Percentiles rank a stretch among this genome's conserved stretches.
These are phyloP conservation scores for Trachelus iudaicus DNA, from an alignment of 2,888 invertebrate species.

Conservation along the genomic window DNA sequence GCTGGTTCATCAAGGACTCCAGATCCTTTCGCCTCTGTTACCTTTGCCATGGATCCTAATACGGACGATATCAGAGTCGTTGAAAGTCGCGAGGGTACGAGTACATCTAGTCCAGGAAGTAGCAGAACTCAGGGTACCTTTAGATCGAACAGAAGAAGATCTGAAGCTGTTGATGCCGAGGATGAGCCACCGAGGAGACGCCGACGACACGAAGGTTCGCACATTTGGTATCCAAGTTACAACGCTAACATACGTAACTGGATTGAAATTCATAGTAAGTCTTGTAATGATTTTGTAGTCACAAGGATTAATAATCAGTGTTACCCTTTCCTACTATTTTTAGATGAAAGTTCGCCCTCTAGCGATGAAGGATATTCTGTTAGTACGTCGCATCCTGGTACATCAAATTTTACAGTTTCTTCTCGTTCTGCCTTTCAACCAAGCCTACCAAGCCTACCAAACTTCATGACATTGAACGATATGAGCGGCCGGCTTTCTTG, in stretches of 20 bases:
- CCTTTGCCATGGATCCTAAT: neutral
- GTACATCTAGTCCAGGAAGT: conserved; percentile 8
- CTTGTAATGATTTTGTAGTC: neutral
- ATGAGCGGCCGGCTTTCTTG: neutral
- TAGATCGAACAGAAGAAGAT: conserved; percentile 28
- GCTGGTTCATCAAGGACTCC: neutral
- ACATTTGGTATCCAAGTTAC: conserved; percentile 19
- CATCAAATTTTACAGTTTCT: conserved; percentile 51
- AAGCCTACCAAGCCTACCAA: conserved; percentile 42
- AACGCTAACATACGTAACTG: conserved; percentile 21
- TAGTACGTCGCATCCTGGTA: conserved; percentile 28
- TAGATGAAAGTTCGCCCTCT: conserved; percentile 27
- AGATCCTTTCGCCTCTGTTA: neutral
- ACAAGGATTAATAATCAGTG: neutral
- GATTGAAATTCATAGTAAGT: conserved; percentile 24
- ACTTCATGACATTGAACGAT: conserved; percentile 3
- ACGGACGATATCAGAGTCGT: neutral
- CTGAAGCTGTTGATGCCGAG: conserved; percentile 16
- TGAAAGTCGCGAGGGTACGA: neutral
- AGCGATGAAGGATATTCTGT: conserved; percentile 44
- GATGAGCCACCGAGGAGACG: conserved; percentile 33
- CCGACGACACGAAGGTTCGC: conserved; percentile 28
- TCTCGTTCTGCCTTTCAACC: conserved; percentile 61
- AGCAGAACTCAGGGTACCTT: conserved; percentile 9
- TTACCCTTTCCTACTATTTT: neutral